These are phyloP conservation scores for Sminthopsis crassicaudata DNA, from an alignment of 2,113 vertebrate genomes.

Conservation along the genomic window DNA sequence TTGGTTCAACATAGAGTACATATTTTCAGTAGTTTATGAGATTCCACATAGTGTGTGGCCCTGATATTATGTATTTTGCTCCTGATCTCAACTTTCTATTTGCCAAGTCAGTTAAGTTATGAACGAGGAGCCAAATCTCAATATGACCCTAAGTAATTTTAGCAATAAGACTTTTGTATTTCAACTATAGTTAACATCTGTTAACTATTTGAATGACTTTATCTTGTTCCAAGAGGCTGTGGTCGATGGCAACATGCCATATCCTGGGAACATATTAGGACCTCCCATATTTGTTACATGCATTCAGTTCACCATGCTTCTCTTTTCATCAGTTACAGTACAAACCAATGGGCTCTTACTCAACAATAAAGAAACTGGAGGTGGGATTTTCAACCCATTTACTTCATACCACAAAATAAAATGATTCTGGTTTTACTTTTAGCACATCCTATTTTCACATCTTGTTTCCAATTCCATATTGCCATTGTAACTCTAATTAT, in stretches of 20 bases:
- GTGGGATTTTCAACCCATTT: constrained; percentile 9
- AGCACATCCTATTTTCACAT: constrained; percentile 2
- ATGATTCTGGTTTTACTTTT: constrained; percentile 12
- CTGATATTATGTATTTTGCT: constrained; percentile 65
- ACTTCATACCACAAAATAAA: constrained; percentile 29
- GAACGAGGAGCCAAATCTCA: constrained; percentile 75
- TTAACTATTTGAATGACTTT: constrained; percentile 84
- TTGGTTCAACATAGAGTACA: constrained; percentile 63
- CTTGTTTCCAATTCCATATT: constrained; percentile 48
- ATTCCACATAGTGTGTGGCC: constrained; percentile 76
- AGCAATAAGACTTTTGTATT: constrained; percentile 74
- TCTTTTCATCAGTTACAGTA: constrained; percentile 61
- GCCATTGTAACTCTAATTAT: neutral
- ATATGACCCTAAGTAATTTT: constrained; percentile 76
- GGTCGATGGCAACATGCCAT: constrained; percentile 80
- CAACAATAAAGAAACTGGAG: constrained; percentile 61
- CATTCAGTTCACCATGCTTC: constrained; percentile 73
- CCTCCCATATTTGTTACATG: constrained; percentile 78
- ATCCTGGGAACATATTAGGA: constrained; percentile 72
- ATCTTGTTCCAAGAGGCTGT: constrained; percentile 83
- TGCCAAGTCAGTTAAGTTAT: constrained; percentile 79
- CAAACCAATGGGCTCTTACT: constrained; percentile 46
- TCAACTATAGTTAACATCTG: constrained; percentile 82
- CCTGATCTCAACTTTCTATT: constrained; percentile 72
- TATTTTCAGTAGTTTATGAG: constrained; percentile 76